These are phyloP conservation scores for Microcebus jonahi DNA, from an alignment of 2,113 vertebrate species.

Conservation along the genomic window DNA sequence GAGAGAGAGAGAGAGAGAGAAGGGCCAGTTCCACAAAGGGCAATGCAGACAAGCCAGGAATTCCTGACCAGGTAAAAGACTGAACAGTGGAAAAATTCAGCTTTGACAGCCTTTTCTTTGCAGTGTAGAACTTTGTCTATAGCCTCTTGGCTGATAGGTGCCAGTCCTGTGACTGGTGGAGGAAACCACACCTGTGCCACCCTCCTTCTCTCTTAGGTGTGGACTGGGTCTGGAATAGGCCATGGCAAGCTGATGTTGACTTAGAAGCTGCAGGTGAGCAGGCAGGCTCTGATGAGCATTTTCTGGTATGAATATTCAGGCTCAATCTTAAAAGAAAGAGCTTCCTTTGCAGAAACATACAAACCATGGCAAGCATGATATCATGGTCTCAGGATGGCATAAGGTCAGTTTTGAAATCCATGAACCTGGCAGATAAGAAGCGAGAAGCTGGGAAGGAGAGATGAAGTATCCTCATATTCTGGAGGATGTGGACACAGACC, in stretches of 20 bases:
- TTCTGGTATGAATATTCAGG: not conserved
- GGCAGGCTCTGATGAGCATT: not conserved
- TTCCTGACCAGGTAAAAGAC: not conserved
- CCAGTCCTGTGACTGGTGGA: not conserved
- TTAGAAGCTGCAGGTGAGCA: not conserved
- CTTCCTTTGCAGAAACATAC: not conserved
- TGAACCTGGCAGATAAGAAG: not conserved
- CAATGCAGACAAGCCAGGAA: not conserved
- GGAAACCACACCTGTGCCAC: accelerated
- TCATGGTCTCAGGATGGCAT: not conserved
- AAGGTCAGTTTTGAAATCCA: not conserved
- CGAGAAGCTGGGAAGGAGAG: not conserved
- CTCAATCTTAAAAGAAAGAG: not conserved
- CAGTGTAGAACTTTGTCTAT: not conserved
- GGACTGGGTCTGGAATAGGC: not conserved
- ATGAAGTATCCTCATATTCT: not conserved
- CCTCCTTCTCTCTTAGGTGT: not conserved
- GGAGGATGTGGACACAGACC: not conserved
- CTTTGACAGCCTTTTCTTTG: not conserved
- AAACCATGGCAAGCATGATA: not conserved
- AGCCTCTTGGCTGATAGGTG: not conserved
- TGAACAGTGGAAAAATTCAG: too few species aligned
- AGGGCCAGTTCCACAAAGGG: not conserved
- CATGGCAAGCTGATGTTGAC: not conserved
- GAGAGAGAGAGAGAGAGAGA: not conserved